Conservation (phyloP, 2,113 vertebrate genomes). For the Grammomys surdaster region DNA sequence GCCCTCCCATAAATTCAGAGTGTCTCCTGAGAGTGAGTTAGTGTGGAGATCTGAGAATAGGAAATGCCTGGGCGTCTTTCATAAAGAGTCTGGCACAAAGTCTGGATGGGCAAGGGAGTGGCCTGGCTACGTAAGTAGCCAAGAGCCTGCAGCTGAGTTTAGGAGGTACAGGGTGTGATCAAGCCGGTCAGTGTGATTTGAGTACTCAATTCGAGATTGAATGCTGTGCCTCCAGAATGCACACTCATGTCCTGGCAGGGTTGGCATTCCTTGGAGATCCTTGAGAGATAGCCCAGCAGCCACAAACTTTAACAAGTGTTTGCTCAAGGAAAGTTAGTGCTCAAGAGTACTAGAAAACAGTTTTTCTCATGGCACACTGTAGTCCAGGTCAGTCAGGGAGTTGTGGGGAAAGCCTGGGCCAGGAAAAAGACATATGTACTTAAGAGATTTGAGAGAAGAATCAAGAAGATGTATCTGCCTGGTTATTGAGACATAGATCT, state of each 20-base stretch:
- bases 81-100: neutral
- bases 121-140: conserved; percentile 44
- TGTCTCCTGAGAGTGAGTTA: conserved; percentile 30
- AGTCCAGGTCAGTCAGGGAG: neutral
- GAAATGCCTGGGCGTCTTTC: conserved; percentile 56
- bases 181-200: conserved; percentile 11
- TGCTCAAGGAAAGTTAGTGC: conserved; percentile 1
- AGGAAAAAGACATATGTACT: conserved; percentile 32
- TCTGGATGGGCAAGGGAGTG: conserved; percentile 2
- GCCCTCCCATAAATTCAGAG: conserved; percentile 28
- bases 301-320: conserved; percentile 42
- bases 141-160: conserved; percentile 2
- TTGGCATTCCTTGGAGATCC: conserved; percentile 23
- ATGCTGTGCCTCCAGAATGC: neutral
- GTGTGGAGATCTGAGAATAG: conserved; percentile 65
- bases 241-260: conserved; percentile 35
- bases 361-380: conserved; percentile 21
- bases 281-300: conserved; percentile 37
- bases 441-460: conserved; percentile 42
- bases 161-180: conserved; percentile 24
- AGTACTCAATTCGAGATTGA: conserved; percentile 28
- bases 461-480: conserved; percentile 57
- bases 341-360: conserved; percentile 24
- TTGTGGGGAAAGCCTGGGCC: conserved; percentile 1
- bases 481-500: conserved; percentile 54